phyloP scores from a whole-genome alignment of 2,797 vertebrate species.

The Florisuga fusca region DNA sequence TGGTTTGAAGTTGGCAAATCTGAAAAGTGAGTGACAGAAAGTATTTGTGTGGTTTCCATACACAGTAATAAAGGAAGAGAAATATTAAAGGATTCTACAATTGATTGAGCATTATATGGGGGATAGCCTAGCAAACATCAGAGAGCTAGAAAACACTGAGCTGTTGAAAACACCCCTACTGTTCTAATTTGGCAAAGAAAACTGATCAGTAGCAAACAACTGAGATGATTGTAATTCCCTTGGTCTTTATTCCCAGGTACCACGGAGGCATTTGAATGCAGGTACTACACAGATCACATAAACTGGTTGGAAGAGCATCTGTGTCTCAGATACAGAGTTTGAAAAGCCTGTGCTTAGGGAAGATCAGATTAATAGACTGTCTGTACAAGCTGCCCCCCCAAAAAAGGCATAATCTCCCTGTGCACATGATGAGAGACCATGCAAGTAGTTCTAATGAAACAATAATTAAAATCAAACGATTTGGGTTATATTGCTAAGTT shows the following conservation, averaged over 20 bases:
- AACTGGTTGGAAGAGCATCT: conserved; percentile 37
- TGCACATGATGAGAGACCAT: not conserved
- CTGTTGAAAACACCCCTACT: not conserved
- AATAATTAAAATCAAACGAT: not conserved
- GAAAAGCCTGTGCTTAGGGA: not conserved
- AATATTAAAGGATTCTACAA: not conserved
- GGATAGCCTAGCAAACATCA: not conserved
- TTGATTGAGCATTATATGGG: not conserved
- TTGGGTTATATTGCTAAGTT: not conserved
- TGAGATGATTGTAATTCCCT: not conserved
- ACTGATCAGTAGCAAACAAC: not conserved
- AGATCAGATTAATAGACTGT: not conserved
- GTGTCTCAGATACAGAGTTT: not conserved
- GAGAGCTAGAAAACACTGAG: not conserved
- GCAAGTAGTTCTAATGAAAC: not conserved
- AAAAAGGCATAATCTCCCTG: not conserved
- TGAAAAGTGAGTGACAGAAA: not conserved
- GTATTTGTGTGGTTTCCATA: not conserved
- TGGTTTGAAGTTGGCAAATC: not conserved
- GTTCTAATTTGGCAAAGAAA: conserved; percentile 17
- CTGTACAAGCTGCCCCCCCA: not conserved
- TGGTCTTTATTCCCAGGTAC: conserved; percentile 10
- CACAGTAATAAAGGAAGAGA: not conserved
- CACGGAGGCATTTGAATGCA: not conserved
- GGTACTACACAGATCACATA: not conserved